Evolutionary conservation across 2,888 invertebrate species (phyloP).

Genomic region (Phalangium opilio): DNA sequence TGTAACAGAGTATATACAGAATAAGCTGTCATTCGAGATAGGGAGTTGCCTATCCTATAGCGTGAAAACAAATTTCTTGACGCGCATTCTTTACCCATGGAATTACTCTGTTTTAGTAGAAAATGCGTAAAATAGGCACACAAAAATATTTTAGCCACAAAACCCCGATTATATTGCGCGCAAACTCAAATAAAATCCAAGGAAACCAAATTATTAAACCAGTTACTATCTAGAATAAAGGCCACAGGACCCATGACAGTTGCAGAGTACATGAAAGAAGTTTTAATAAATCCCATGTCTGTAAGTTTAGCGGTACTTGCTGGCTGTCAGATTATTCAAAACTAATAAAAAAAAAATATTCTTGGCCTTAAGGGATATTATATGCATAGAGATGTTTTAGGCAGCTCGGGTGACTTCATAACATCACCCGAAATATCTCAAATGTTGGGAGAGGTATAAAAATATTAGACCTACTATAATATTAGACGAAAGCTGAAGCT

Average conservation of each 20-base stretch:
- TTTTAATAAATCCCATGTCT: constrained; percentile 55
- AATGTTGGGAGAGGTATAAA: constrained; percentile 77
- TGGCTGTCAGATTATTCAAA: background rate
- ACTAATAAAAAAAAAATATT: too few species aligned
- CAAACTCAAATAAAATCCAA: constrained; percentile 14
- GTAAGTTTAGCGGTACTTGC: constrained; percentile 8
- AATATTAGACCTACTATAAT: too few species aligned
- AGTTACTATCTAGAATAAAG: constrained; percentile 12
- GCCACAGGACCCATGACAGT: constrained; percentile 67
- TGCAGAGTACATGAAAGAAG: constrained; percentile 90
- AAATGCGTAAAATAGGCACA: too few species aligned
- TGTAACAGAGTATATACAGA: too few species aligned
- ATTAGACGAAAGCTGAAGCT: background rate
- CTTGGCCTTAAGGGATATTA: constrained; percentile 85
- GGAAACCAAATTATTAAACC: constrained; percentile 17
- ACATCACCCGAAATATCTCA: constrained; percentile 96
- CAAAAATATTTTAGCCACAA: too few species aligned
- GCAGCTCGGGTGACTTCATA: constrained; percentile 75
- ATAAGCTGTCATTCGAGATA: too few species aligned
- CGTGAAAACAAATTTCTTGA: too few species aligned
- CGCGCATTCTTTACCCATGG: too few species aligned
- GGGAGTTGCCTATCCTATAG: too few species aligned
- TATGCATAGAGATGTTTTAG: constrained; percentile 70
- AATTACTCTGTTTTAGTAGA: too few species aligned
- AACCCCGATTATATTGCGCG: background rate